Base-by-base conservation (phyloP, 2,888 invertebrate species). In the Conchocele bisecta region DNA sequence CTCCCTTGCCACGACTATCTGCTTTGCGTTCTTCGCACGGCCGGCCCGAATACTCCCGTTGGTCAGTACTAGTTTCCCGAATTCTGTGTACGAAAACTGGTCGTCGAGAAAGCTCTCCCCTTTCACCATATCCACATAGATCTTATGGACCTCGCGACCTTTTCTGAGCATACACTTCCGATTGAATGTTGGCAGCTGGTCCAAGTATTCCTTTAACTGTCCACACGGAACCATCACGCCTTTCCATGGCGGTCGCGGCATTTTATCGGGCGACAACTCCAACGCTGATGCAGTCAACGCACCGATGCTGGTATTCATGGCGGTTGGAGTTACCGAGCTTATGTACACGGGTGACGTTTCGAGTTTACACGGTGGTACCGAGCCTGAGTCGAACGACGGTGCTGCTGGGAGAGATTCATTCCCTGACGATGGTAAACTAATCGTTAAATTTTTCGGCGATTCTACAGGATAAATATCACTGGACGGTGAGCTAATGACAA, bases 1-100 rank as follows among this genome's bases (percentile, higher is more conserved):
- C 51, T 87, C 87, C 59, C 87, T 75, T 53, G 87, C 87, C 60
- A 87, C 86, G 29, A 87, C 87, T 39, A 87, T 87, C 73, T 86
- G 86, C 53, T 86, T 81, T 41, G 86, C 87, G 72, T 87, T 87
- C 61, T 86, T 82, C 1, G 87, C 87, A 11, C 87, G 73, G 13
- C 87, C 87, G 4, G 86, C 87, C 15, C 86, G 67, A 11, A 86
- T 83, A 37, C 84, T 84, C 17, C 87, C 87, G 56, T 85, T 86
- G 26, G 83, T 83, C 35, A 87, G 70, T 29, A 87, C 87, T 82
- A 86, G 83, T 51, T 77, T 83, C 5, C 87, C 87, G 64, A 87
- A 87, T 72, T 87, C 87, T 15, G 87, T 87, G 58, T 86, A 81
- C 1, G 83, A 64, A 72, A 87, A 87, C 48, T 86, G 84, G 65